Base-by-base conservation (phyloP, 2,888 invertebrate genomes). In the Macaria liturata region DNA sequence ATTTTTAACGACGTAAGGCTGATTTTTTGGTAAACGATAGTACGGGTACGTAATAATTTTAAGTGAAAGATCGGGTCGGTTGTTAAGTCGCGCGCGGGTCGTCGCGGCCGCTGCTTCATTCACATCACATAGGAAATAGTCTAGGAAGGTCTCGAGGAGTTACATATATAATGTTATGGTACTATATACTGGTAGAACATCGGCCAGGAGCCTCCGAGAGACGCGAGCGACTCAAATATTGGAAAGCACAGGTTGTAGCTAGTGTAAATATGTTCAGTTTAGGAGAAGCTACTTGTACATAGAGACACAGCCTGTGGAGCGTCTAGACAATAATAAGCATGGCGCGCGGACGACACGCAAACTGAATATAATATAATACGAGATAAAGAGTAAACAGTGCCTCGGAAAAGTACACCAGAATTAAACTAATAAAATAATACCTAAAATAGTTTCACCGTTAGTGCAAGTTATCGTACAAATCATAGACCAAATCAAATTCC, bases 401-500 rank as follows among this genome's bases (percentile, higher is more conserved):
- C 85, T 84, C 80, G 66, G 46, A 59, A 78, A 69, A 74, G 74
- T 70, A 78, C 75, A 76, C 67, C 61, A 58, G 61, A 67, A 56
- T 64, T 58, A 45, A 45, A 49, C 55, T 51, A 61, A 62, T 55
- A 67, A 57, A 32, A 39, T 30, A 42, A 30, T 43, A 50, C 43
- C 43, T 59, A 59, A 66, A 60, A 77, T 71, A 80, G 72, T 70
- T 70, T 76, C 81, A 85, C 84, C 75, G 63, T 84, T 84, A 88
- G 85, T 86, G 80, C 87, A 88, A 89, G 71, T 76, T 64, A 86
- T 82, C 86, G 90, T 89, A 91, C 90, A 90, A 90, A 87, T 80
- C 83, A 83, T 79, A 90, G 89, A 91, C 90, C 90, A 91, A 89
- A 88, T 85, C 75, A 70, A 74, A 76, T 78, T 82, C 85, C 86